Conservation (phyloP, 2,797 vertebrate species). For the Thunnus albacares region DNA sequence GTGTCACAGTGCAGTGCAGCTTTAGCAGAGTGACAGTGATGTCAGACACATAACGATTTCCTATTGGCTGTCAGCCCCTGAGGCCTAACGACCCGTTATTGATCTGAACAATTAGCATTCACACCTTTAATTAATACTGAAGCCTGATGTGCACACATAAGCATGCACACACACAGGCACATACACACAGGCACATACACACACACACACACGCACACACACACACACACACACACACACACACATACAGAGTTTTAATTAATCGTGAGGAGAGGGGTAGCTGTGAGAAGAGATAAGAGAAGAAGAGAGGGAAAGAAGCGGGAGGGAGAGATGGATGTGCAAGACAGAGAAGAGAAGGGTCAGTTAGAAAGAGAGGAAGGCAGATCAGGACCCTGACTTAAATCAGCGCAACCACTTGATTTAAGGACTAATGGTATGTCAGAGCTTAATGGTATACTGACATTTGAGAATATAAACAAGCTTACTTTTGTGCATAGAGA, state of each 20-base stretch:
- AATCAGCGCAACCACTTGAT: constrained; percentile 41
- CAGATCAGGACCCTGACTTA: constrained; percentile 37
- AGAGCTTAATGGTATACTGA: constrained; percentile 23
- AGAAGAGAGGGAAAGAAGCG: constrained; percentile 20
- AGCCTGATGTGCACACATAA: constrained; percentile 49
- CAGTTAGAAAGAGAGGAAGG: constrained; percentile 39
- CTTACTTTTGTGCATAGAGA: constrained; percentile 9
- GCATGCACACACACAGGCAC: not conserved
- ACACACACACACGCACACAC: not conserved
- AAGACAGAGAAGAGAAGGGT: constrained; percentile 42
- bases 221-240: not conserved
- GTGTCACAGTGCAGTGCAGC: constrained; percentile 57
- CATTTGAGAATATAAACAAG: constrained; percentile 39
- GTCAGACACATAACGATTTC: constrained; percentile 82
- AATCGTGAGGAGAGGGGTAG: constrained; percentile 62
- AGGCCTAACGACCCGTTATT: constrained; percentile 79
- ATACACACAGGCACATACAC: not conserved
- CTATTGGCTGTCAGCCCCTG: constrained; percentile 76
- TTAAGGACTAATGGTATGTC: constrained; percentile 27
- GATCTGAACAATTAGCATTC: constrained; percentile 84
- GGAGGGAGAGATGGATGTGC: constrained; percentile 43
- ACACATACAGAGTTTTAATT: constrained; percentile 66
- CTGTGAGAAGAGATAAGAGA: constrained; percentile 68
- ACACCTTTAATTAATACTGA: constrained; percentile 85
- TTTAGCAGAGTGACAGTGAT: constrained; percentile 80